Evolutionary conservation across 2,113 vertebrate species (phyloP).

Genomic region (Cinclus cinclus): DNA sequence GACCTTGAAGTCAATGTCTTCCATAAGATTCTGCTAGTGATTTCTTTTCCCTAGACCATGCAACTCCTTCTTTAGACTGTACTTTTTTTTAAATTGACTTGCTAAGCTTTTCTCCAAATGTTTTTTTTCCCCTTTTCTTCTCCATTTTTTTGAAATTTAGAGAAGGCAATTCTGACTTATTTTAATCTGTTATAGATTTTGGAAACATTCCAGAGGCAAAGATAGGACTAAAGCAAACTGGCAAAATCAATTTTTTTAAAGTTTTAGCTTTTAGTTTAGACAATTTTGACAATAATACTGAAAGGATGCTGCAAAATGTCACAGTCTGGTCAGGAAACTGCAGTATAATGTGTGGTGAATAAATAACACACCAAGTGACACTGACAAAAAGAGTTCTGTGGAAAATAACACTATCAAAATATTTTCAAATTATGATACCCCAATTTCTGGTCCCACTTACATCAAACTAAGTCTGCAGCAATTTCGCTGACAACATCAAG

Average conservation of each 20-base stretch:
- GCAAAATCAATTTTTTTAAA: neutral
- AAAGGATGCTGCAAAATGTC: conserved; percentile 11
- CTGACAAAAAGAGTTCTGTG: neutral
- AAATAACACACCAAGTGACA: neutral
- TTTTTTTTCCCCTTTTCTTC: neutral
- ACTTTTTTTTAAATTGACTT: conserved; percentile 21
- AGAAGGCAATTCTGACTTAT: neutral
- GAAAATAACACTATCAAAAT: neutral
- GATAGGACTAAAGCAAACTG: neutral
- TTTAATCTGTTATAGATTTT: conserved; percentile 29
- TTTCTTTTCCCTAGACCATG: neutral
- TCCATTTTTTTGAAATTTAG: conserved; percentile 13
- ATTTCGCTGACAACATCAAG: neutral
- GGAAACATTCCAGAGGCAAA: conserved; percentile 22
- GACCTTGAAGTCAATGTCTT: neutral
- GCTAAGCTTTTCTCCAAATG: neutral
- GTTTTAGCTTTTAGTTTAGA: conserved; percentile 20
- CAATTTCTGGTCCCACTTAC: neutral
- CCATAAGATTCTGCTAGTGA: neutral
- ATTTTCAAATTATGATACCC: neutral
- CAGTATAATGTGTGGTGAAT: conserved; percentile 17
- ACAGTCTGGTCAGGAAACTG: conserved; percentile 5
- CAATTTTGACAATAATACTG: conserved; percentile 29
- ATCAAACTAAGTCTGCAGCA: neutral
- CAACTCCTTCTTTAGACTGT: neutral